These are phyloP conservation scores for Phyllostomus hastatus DNA, from an alignment of 2,113 vertebrate species.

Conservation along the genomic window DNA sequence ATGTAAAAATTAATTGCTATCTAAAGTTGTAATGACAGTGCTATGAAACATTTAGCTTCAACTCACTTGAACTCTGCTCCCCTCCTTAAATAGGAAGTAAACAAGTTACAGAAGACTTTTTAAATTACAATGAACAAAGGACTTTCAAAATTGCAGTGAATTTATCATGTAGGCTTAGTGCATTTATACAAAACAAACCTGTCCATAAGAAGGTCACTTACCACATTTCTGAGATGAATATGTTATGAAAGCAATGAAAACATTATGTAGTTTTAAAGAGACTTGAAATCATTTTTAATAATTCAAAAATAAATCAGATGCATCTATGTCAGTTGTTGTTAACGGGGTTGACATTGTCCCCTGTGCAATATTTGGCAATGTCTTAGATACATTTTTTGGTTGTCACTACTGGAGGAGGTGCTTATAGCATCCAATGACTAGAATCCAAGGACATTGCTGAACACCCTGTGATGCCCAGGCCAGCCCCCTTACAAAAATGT, in stretches of 20 bases:
- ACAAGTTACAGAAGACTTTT: not conserved
- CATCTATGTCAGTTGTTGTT: not conserved
- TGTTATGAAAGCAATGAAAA: not conserved
- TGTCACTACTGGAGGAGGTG: not conserved
- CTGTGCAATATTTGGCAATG: not conserved
- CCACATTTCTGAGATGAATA: not conserved
- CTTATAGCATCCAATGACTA: not conserved
- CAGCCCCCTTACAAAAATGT: not conserved
- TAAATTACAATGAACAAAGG: not conserved
- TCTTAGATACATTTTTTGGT: not conserved
- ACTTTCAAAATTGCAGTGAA: not conserved
- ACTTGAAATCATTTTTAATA: slow-evolving; percentile 21
- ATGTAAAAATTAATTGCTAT: slow-evolving; percentile 1
- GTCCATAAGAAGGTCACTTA: not conserved
- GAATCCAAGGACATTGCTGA: not conserved
- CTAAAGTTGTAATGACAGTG: not conserved
- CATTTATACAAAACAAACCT: not conserved
- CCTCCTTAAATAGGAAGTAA: not conserved
- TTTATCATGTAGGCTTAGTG: not conserved
- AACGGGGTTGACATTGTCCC: not conserved
- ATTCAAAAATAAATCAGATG: not conserved
- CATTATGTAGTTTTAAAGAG: not conserved
- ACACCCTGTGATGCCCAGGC: not conserved
- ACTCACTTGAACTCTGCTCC: not conserved
- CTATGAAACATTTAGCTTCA: not conserved